Base-by-base conservation (phyloP, 1,140 invertebrate genomes). In the Steinernema feltiae region DNA sequence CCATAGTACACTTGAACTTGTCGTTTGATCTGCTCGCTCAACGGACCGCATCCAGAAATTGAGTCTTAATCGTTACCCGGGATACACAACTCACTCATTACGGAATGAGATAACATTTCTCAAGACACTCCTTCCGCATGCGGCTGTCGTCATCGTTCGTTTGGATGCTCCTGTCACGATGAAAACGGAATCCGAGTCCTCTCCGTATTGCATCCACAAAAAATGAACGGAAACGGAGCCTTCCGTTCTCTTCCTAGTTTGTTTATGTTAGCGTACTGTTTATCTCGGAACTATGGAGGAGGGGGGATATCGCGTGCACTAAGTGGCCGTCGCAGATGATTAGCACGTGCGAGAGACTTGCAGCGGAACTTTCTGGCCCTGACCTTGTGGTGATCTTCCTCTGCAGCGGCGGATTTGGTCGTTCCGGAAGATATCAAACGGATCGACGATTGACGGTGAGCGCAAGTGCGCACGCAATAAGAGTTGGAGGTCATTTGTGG, bases 401-500 rank as follows among this genome's bases (percentile, higher is more conserved):
- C n/a, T 46, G 7, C 7, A n/a, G n/a, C n/a, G 7, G 7, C 35
- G 35, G 35, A 7, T 12, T n/a, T 21, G 53, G 53, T 27, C 15
- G 53, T 21, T 63, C 53, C 53, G 53, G 53, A 63, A 7, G 35
- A 41, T 63, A 63, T 15, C 24, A 63, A 27, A 27, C 53, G 53
- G 53, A 63, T 63, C 53, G 24, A 27, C 41, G 53, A 63, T 17
- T 63, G 53, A 63, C 53, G 53, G 24, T 63, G 53, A 27, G 24
- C 53, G 53, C 53, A 12, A 27, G 2, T 63, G 53, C 53, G 53
- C 53, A 63, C 53, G 53, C 53, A 63, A 63, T 63, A 27, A 63
- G 24, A 15, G 53, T 63, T 63, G 53, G 53, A 63, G 53, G 53
- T 63, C 53, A 63, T 63, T 63, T 63, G 53, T 27, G 53, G 53